Conservation (phyloP, 92 coral and sea anemone species). For the Phenganax stokvisi region DNA sequence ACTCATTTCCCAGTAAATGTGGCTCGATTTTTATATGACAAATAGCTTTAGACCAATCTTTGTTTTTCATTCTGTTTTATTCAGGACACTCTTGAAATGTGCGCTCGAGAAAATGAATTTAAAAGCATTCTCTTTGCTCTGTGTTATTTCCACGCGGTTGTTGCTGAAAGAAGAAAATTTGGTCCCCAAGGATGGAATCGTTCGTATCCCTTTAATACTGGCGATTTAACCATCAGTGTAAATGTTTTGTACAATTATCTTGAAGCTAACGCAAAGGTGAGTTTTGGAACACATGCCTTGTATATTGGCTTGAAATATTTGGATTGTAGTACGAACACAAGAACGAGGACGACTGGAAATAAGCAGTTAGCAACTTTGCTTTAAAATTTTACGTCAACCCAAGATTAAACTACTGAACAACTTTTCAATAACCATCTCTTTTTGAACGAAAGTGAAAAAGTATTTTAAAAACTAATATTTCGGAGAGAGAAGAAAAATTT, state of each 20-base stretch:
- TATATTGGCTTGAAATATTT: background rate
- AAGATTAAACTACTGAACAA: too few relatives aligned
- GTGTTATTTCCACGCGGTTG: slow-evolving; percentile 99
- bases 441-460: too few relatives aligned
- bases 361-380: too few relatives aligned
- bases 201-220: slow-evolving; percentile 96
- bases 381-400: too few relatives aligned
- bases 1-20: too few relatives aligned
- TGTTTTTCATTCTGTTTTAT: slow-evolving; percentile 2
- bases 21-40: too few relatives aligned
- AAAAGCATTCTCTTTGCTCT: slow-evolving; percentile 93
- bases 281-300: background rate
- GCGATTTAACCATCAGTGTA: slow-evolving; percentile 96
- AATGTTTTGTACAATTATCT: slow-evolving; percentile 91
- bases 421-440: too few relatives aligned
- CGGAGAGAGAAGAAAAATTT: too few relatives aligned
- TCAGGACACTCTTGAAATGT: slow-evolving; percentile 97
- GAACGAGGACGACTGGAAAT: too few relatives aligned
- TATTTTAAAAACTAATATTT: too few relatives aligned
- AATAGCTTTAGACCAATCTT: too few relatives aligned
- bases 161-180: slow-evolving; percentile 94
- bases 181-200: slow-evolving; percentile 99
- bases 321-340: too few relatives aligned
- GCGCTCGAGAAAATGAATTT: slow-evolving; percentile 99
- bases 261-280: slow-evolving; percentile 95